Base-by-base conservation (phyloP, 2,888 invertebrate species). In the Aleiodes leptofemur region DNA sequence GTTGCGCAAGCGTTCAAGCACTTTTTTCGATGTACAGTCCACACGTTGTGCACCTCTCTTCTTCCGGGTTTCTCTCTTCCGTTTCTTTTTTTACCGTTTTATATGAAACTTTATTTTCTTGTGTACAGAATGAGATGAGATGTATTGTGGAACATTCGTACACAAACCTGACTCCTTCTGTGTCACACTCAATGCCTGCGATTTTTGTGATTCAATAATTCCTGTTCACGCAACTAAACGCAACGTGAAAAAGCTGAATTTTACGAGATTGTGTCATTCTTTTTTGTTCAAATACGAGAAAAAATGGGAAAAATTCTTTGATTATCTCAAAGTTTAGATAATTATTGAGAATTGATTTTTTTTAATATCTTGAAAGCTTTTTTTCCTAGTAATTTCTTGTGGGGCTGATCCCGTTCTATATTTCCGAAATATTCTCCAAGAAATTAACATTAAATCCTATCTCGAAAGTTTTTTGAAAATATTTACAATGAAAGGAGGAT, bases 201-300 rank as follows among this genome's bases (percentile, higher is more conserved):
- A n/a, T 48, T 38, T 71, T 68, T 55, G 34, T 66, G n/a, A 38
- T 56, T 56, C 57, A 48, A 64, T 64, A 43, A 23, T 72, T 75
- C 71, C 74, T 74, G 61, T 48, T 48, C 70, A 74, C 70, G 74
- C 70, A 70, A 74, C 64, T 53, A 31, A 64, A 74, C 55, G 61
- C 43, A 61, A 74, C n/a, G 66, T 61, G 69, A 69, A 29, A 61
- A 69, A 74, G 16, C 8, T 43, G 7, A 38, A 38, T 14, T 38
- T 61, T 11, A 61, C n/a, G 13, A 69, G 23, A 50, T 14, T 29
- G 14, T 53, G 43, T 43, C 43, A 43, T 43, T 9, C 7, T 8
- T 43, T 43, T 9, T 43, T 8, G 11, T 43, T 8, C 1, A 11
- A 11, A 9, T 43, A 43, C 43, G 43, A 43, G 43, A 11, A n/a